Base-by-base conservation (phyloP, 2,888 invertebrate species). In the Hololepta plana region DNA sequence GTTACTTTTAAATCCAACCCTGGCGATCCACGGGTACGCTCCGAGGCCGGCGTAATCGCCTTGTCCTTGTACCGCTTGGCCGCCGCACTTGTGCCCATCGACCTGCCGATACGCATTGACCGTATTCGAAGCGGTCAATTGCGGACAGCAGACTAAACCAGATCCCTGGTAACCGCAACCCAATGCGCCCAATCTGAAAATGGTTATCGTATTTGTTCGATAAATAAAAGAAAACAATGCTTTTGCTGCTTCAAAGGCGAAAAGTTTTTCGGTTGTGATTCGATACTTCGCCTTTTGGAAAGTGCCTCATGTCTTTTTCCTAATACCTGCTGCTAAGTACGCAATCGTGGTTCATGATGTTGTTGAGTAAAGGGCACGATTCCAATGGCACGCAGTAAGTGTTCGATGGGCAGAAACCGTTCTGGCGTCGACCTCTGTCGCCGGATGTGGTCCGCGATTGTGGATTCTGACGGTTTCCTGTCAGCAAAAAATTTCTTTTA, bases 1-100 rank as follows among this genome's bases (percentile, higher is more conserved):
- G 66, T 62, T 51, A 80, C 81, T 69, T 42, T 69, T 67, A 41
- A 80, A 81, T 15, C 77, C 80, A 33, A 82, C 62, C 39, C 79
- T 60, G 0, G 68, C 79, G 0, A 75, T 67, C 64, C 77, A 81
- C 1, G 81, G 81, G 47, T 72, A 75, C 1, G 72, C 64, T 2
- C 81, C 81, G 4, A 80, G 49, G 2, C 72, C 72, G 19, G 59
- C 62, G 38, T 73, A 73, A 30, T 64, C 62, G 4, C n/a, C n/a
- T n/a, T 63, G 59, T 0, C 72, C 73, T 34, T 67, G 64, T 3
- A 75, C 69, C 53, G 73, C 60, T 8, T 71, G 66, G 39, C 62
- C 60, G 0, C 74, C 75, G 34, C 74, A 75, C 21, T 62, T 55
- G 34, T 63, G 62, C 33, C 45, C 60, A 33, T 54, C 49, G 28